Base-by-base conservation (phyloP, 2,113 vertebrate species). In the Tragelaphus strepsiceros region DNA sequence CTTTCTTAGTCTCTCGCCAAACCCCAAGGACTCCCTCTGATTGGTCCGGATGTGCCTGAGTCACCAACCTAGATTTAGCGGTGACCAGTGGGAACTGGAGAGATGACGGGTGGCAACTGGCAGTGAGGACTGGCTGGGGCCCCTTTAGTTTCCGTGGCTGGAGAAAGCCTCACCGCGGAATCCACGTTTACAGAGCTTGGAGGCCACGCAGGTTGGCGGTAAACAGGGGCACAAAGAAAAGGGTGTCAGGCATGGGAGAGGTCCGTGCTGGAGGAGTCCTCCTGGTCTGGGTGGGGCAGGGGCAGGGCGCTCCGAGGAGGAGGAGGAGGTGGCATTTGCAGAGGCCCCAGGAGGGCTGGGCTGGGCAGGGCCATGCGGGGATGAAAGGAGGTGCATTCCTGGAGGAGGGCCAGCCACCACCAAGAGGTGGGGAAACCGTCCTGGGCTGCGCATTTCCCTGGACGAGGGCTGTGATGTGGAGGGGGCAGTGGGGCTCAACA, bases 141-240 rank as follows among this genome's bases (percentile, higher is more conserved):
- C 74, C 1, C 81, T 81, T 35, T 0, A 2, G 81, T 6, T 3
- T 15, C 1, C 0, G 39, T 32, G 35, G n/a, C 67, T 14, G 7
- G 84, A 30, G 30, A 43, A 78, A 30, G 39, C 10, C 56, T 93
- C 46, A 2, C 51, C 4, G 24, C 12, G 61, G 77, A n/a, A 7
- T 12, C 19, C 4, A 7, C 3, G 7, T 80, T 30, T 35, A 24
- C 62, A 4, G 71, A 78, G 15, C 54, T 26, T 32, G 2, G 28
- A 46, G 78, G 74, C n/a, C 46, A n/a, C 0, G 2, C 14, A 14
- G n/a, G 1, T 56, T 56, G 49, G 12, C 22, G 49, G 6, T 7
- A 53, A 46, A 77, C 19, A 15, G 26, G n/a, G 26, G 32, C 59
- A 21, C 26, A 19, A 12, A 61, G 67, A 35, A 22, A 46, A 54